phyloP scores from a whole-genome alignment of 37 sponge, comb jelly and placozoan species.

The Ianthella basta region DNA sequence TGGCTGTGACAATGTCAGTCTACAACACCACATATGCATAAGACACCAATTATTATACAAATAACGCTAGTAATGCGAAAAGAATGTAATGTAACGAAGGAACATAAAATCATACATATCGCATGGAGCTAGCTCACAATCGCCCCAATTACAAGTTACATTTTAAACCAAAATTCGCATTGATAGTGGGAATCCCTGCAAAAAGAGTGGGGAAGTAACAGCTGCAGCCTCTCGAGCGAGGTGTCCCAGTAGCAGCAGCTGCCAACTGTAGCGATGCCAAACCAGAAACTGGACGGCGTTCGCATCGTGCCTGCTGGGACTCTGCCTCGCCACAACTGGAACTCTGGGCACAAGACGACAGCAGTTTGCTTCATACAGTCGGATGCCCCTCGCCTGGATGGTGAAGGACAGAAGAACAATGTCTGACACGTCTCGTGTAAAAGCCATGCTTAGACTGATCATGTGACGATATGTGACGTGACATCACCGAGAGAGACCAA shows the following conservation, averaged over 20 bases:
- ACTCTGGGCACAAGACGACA: neutral
- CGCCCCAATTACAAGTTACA: too few relatives aligned
- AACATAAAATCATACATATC: too few relatives aligned
- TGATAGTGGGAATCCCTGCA: neutral
- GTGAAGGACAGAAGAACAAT: neutral
- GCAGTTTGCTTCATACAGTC: neutral
- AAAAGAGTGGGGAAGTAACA: neutral
- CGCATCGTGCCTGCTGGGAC: slow-evolving; percentile 2
- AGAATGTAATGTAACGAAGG: neutral
- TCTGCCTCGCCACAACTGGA: neutral
- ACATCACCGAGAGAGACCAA: neutral
- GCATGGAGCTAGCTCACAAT: too few relatives aligned
- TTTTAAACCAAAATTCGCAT: neutral
- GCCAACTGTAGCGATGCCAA: neutral
- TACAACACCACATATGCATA: neutral
- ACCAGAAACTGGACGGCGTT: neutral
- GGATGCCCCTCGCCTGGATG: neutral
- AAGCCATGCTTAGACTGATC: neutral
- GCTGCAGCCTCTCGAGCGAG: neutral
- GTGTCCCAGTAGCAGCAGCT: neutral
- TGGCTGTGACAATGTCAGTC: neutral
- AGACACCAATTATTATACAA: too few relatives aligned
- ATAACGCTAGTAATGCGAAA: too few relatives aligned
- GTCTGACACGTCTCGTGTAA: neutral
- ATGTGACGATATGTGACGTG: slow-evolving; percentile 10